These are phyloP conservation scores for Lasioglossum malachurum DNA, from an alignment of 2,888 invertebrate genomes.

Conservation along the genomic window DNA sequence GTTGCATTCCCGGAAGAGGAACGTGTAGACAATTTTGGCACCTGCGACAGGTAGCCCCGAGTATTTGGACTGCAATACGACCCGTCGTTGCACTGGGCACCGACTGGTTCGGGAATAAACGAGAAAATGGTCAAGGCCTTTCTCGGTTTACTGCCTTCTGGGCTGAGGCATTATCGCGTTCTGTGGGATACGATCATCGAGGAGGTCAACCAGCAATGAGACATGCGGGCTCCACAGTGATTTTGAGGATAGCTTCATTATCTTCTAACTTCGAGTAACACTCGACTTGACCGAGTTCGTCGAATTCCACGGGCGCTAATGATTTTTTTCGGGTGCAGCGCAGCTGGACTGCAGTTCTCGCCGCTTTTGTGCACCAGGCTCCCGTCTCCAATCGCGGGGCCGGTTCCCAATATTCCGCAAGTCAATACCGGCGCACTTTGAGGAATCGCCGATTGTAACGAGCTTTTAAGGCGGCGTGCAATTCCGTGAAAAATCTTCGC, in stretches of 20 bases:
- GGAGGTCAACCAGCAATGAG: too few species aligned
- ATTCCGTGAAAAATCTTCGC: constrained; percentile 82
- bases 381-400: constrained; percentile 42
- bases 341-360: not conserved
- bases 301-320: not conserved
- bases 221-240: too few species aligned
- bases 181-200: not conserved
- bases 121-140: not conserved
- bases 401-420: constrained; percentile 49
- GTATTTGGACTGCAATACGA: constrained; percentile 55
- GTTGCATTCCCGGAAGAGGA: constrained; percentile 49
- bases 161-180: not conserved
- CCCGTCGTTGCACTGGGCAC: not conserved
- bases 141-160: not conserved
- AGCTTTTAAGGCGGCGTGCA: constrained; percentile 70
- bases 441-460: constrained; percentile 64
- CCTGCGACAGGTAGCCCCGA: constrained; percentile 63
- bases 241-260: too few species aligned
- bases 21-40: constrained; percentile 56
- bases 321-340: not conserved
- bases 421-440: constrained; percentile 58
- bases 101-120: not conserved
- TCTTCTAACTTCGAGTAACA: too few species aligned
- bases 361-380: constrained; percentile 27
- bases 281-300: not conserved